Evolutionary conservation across 2,797 vertebrate species (phyloP).

Genomic region (Dermochelys coriacea): DNA sequence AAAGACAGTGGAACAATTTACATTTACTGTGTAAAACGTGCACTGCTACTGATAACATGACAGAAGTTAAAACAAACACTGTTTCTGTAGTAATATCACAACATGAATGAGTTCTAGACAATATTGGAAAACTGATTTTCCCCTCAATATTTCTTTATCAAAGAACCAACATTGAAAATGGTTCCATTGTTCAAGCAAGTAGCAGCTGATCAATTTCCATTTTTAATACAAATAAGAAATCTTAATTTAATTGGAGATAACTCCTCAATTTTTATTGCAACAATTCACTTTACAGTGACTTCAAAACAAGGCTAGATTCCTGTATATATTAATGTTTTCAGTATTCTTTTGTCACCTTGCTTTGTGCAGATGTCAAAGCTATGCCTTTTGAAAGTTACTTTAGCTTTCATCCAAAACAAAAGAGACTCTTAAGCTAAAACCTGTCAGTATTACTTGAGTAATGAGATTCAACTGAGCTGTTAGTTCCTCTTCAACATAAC

Average conservation of each 20-base stretch:
- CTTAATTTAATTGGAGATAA: neutral
- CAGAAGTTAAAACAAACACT: neutral
- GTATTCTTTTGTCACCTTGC: conserved; percentile 35
- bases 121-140: neutral
- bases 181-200: neutral
- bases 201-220: neutral
- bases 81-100: neutral
- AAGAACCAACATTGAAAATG: neutral
- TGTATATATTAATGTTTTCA: conserved; percentile 30
- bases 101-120: neutral
- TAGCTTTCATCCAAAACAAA: neutral
- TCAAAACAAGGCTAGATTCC: conserved; percentile 15
- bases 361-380: conserved; percentile 57
- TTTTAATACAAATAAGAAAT: neutral
- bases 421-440: neutral
- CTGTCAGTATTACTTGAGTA: neutral
- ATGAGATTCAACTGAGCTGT: conserved; percentile 26
- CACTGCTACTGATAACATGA: neutral
- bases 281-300: conserved; percentile 11
- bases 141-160: neutral
- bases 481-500: neutral
- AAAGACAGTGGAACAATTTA: neutral
- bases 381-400: conserved; percentile 41
- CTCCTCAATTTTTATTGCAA: conserved; percentile 5
- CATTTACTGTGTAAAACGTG: neutral